Evolutionary conservation across 1,140 invertebrate species (phyloP).

Genomic region (Drosophila pallidifrons): DNA sequence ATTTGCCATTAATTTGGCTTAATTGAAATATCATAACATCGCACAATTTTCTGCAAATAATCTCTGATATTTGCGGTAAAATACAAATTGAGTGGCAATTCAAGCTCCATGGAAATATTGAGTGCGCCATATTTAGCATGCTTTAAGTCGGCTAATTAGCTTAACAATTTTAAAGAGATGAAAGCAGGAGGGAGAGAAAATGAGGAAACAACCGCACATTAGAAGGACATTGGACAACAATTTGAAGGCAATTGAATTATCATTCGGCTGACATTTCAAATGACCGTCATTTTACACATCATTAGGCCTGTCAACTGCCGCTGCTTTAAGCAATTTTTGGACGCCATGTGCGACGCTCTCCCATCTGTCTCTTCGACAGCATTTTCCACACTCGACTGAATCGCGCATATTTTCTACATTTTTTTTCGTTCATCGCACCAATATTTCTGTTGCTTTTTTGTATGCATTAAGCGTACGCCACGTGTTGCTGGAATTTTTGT

Average conservation of each 20-base stretch:
- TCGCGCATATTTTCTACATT: slow-evolving; percentile 59
- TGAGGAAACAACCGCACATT: neutral
- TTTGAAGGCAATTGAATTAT: slow-evolving; percentile 45
- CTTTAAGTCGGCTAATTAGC: slow-evolving; percentile 18
- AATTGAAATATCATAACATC: slow-evolving; percentile 26
- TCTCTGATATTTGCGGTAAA: slow-evolving; percentile 45
- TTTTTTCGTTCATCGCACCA: slow-evolving; percentile 13
- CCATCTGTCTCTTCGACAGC: neutral
- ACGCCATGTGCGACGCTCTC: slow-evolving; percentile 33
- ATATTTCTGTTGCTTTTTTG: slow-evolving; percentile 29
- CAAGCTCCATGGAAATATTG: neutral
- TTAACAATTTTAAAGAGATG: neutral
- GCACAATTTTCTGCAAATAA: slow-evolving; percentile 50
- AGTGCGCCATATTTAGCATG: slow-evolving; percentile 4
- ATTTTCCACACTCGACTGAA: slow-evolving; percentile 48
- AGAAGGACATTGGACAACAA: slow-evolving; percentile 17
- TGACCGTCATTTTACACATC: slow-evolving; percentile 78
- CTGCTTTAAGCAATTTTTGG: slow-evolving; percentile 22
- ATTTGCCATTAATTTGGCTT: slow-evolving; percentile 23
- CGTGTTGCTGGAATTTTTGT: slow-evolving; percentile 45
- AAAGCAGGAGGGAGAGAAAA: neutral
- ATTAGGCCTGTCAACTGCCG: slow-evolving; percentile 63
- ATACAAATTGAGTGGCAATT: slow-evolving; percentile 59
- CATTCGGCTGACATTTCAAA: slow-evolving; percentile 58
- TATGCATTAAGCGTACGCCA: slow-evolving; percentile 54